Conservation (phyloP, 1,140 invertebrate genomes). For the Linepithema humile region DNA sequence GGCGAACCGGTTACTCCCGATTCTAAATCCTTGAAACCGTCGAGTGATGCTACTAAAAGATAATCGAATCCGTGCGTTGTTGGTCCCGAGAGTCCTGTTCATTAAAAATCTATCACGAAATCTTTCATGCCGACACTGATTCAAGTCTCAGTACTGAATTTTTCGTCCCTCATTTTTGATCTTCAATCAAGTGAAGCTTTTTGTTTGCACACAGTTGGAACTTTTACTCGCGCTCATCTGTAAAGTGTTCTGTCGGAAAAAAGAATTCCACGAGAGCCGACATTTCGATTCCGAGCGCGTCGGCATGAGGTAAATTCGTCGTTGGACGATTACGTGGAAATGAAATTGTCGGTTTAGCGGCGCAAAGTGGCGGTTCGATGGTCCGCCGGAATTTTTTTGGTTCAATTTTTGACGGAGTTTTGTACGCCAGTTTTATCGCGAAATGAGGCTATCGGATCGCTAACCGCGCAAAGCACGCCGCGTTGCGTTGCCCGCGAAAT, state of each 20-base stretch:
- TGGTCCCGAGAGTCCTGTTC: background rate
- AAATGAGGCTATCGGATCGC: conserved; percentile 54
- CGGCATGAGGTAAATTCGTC: background rate
- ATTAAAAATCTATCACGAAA: background rate
- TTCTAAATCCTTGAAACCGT: background rate
- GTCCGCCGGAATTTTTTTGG: conserved; percentile 9
- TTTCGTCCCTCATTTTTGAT: too few species aligned
- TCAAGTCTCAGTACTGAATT: background rate
- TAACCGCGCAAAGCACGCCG: conserved; percentile 28
- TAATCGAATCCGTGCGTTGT: background rate
- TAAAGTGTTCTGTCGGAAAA: background rate
- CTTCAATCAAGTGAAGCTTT: too few species aligned
- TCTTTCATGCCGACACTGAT: background rate
- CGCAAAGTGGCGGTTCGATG: conserved; percentile 46
- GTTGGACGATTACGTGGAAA: conserved; percentile 44
- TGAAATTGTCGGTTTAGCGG: conserved; percentile 53
- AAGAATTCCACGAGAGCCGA: background rate
- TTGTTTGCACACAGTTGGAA: too few species aligned
- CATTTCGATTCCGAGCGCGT: conserved; percentile 3
- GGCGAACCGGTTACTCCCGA: conserved; percentile 56
- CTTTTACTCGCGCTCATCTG: background rate
- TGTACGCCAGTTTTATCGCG: conserved; percentile 26
- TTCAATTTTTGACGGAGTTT: conserved; percentile 49
- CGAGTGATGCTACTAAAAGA: background rate
- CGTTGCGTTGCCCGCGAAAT: conserved; percentile 16